phyloP scores from a whole-genome alignment of 2,797 vertebrate genomes.

The Rhinatrema bivittatum region DNA sequence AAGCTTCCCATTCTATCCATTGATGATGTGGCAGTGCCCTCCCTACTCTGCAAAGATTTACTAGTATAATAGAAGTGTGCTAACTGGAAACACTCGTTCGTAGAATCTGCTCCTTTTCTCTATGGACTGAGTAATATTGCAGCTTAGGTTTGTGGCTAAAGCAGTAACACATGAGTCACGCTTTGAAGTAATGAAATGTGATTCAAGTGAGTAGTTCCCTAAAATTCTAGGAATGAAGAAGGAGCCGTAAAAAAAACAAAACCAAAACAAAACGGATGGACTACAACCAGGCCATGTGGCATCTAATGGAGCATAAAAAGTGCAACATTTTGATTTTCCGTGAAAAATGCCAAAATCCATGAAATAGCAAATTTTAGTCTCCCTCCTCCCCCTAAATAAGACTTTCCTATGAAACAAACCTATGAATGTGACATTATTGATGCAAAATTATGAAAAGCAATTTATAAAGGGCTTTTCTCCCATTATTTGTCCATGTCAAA shows the following conservation, averaged over 20 bases:
- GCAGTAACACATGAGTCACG: background rate
- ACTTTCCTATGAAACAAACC: too few species aligned
- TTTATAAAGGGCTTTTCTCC: too few species aligned
- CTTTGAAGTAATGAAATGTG: constrained; percentile 1
- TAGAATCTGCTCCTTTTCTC: background rate
- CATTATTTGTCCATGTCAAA: too few species aligned
- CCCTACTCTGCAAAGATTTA: constrained; percentile 19
- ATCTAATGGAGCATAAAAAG: background rate
- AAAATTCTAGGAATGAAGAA: background rate
- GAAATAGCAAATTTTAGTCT: too few species aligned
- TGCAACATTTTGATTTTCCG: constrained; percentile 1
- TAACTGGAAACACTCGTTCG: too few species aligned
- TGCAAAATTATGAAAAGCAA: too few species aligned
- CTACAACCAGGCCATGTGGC: background rate
- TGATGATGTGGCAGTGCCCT: too few species aligned
- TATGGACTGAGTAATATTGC: background rate
- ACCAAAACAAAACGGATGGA: background rate
- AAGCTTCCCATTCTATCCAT: too few species aligned
- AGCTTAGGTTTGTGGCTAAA: background rate
- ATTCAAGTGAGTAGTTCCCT: constrained; percentile 17
- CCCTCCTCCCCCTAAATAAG: too few species aligned
- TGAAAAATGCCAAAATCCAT: too few species aligned
- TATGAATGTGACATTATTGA: too few species aligned
- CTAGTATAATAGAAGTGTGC: constrained; percentile 9
- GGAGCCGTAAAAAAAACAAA: constrained; percentile 10